These are phyloP conservation scores for Petromus typicus DNA, from an alignment of 2,113 vertebrate species.

Conservation along the genomic window DNA sequence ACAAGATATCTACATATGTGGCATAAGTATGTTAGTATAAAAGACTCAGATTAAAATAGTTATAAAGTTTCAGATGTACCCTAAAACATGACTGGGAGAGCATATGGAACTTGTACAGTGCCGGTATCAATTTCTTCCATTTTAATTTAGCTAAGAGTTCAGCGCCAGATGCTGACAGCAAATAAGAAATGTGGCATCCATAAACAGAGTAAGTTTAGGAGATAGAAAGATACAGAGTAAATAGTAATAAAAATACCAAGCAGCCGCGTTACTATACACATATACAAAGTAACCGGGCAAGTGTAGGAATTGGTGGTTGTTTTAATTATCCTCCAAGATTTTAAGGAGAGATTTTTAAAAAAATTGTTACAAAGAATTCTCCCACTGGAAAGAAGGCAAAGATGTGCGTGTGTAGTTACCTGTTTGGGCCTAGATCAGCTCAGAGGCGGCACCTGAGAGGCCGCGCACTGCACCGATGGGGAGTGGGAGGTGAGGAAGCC, in stretches of 20 bases:
- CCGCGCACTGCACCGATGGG: background rate
- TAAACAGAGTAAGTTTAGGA: constrained; percentile 7
- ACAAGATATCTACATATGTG: background rate
- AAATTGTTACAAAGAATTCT: background rate
- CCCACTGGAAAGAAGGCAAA: background rate
- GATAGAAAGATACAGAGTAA: background rate
- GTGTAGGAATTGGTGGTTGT: background rate
- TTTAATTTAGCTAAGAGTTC: background rate
- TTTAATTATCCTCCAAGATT: background rate
- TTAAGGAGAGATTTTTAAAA: background rate
- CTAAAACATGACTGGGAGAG: background rate
- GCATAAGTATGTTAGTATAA: background rate
- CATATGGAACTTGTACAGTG: background rate
- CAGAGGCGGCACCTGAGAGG: background rate
- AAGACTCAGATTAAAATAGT: background rate
- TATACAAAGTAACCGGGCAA: background rate
- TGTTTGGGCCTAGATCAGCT: background rate
- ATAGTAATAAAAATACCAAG: background rate
- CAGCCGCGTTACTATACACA: background rate
- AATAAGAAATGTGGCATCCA: background rate
- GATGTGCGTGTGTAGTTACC: background rate
- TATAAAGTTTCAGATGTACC: background rate
- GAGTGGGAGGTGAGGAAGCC: background rate
- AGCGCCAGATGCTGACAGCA: background rate
- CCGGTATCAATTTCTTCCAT: background rate